Conservation (phyloP, 2,113 vertebrate genomes). For the Ramphastos sulfuratus region DNA sequence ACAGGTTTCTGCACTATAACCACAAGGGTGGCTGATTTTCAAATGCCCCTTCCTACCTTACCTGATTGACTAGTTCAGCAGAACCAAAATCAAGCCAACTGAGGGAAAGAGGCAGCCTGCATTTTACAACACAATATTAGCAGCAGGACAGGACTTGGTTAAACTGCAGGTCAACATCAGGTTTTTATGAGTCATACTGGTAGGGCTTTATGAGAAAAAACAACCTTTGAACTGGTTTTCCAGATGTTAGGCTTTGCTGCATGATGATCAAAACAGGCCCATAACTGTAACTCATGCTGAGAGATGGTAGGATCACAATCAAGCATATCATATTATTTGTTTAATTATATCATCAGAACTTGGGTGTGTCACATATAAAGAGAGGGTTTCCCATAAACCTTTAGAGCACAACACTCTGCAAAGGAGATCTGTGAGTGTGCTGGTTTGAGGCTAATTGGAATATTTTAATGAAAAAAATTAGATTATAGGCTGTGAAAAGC, state of each 20-base stretch:
- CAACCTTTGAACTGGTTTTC: conserved; percentile 72
- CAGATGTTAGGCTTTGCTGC: conserved; percentile 71
- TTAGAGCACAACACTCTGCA: background rate
- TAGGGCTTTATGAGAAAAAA: conserved; percentile 67
- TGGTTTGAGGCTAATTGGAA: too few relatives aligned
- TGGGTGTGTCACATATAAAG: background rate
- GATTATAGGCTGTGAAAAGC: too few relatives aligned
- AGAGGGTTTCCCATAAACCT: conserved; percentile 27
- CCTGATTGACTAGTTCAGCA: conserved; percentile 27
- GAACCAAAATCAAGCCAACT: conserved; percentile 54
- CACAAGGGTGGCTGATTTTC: conserved; percentile 26
- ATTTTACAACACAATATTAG: conserved; percentile 46
- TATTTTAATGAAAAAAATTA: background rate
- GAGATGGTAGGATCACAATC: conserved; percentile 6
- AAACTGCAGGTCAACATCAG: conserved; percentile 46
- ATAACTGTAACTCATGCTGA: conserved; percentile 19
- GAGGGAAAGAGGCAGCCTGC: background rate
- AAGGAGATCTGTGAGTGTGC: background rate
- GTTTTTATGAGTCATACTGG: conserved; percentile 65
- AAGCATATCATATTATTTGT: conserved; percentile 19
- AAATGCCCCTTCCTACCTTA: background rate
- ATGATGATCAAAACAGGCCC: conserved; percentile 73
- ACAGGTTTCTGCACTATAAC: background rate
- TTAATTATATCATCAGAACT: conserved; percentile 34
- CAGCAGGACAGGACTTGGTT: conserved; percentile 35